Evolutionary conservation across 53 echinoderm and acorn worm genomes (phyloP), one percentile per base, ranked within the genome.

Genomic region (Actinopyga echinites): DNA sequence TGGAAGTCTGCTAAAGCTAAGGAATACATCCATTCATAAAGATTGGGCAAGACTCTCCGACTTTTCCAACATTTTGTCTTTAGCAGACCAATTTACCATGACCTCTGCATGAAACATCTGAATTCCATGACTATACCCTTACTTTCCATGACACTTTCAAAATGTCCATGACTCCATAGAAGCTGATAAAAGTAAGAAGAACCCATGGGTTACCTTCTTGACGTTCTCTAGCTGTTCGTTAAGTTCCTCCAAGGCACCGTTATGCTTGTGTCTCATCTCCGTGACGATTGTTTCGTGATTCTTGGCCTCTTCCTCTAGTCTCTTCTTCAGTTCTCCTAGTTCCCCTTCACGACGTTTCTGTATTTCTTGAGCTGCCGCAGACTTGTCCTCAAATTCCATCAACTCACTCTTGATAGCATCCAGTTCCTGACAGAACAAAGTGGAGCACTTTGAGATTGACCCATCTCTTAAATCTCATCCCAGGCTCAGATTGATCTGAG

Each of bases 401-500:
- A 97, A 75, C 56, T 97, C 97, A 2, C 92, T 90, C 84, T 97
- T 97, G 87, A 97, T 85, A 55, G 97, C 97, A 83, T 97, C 97
- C 52, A 97, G 83, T 92, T 97, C 97, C 97, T 96, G 66, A 3
- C 49, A 6, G 49, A 49, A 49, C 49, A 49, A 49, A 49, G 17
- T 15, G 17, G 49, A 15, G 13, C 49, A 49, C 3, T 2, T 49
- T 15, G 13, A 49, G 49, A 49, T 49, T 2, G 5, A 17, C 15
- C 49, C 49, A 49, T 49, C 13, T 6, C 49, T 15, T 49, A 49
- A 10, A 10, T 40, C 2, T 40, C 8, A 2, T 49, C 49, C 13
- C 7, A 0, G 1, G 13, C 17, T 5, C 13, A 49, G 13, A 49
- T 15, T 15, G 2, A 49, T 49, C 17, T 1, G 17, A 49, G 49